Evolutionary conservation across 1,140 invertebrate genomes (phyloP).

Genomic region (Formica exsecta): DNA sequence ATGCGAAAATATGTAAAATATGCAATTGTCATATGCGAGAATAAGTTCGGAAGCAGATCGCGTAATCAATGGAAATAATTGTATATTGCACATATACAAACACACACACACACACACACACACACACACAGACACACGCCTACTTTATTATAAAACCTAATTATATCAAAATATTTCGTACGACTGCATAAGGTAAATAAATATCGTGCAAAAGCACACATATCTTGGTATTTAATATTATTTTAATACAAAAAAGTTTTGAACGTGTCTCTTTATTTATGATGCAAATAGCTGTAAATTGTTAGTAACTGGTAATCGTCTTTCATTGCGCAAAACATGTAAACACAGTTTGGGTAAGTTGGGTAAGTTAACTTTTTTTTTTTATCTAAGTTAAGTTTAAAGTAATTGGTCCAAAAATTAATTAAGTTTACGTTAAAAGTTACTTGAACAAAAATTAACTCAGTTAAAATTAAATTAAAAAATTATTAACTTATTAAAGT

Average conservation of each 20-base stretch:
- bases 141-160: neutral
- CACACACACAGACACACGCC: too few relatives aligned
- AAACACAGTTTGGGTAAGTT: too few relatives aligned
- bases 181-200: neutral
- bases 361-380: too few relatives aligned
- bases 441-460: too few relatives aligned
- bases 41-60: neutral
- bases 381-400: too few relatives aligned
- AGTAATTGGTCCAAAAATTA: too few relatives aligned
- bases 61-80: neutral
- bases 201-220: neutral
- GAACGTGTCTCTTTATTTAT: neutral
- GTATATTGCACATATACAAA: neutral
- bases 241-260: neutral
- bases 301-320: neutral
- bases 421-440: too few relatives aligned
- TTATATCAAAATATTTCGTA: neutral
- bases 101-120: too few relatives aligned
- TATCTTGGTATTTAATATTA: neutral
- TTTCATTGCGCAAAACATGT: neutral
- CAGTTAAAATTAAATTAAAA: too few relatives aligned
- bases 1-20: conserved; percentile 25
- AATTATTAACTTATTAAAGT: too few relatives aligned
- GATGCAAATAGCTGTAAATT: neutral
- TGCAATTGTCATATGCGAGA: neutral